A percentile compares a stretch with the other conserved stretches of the same genome.
phyloP scores from a whole-genome alignment of 2,797 vertebrate genomes.

The Limosa lapponica region DNA sequence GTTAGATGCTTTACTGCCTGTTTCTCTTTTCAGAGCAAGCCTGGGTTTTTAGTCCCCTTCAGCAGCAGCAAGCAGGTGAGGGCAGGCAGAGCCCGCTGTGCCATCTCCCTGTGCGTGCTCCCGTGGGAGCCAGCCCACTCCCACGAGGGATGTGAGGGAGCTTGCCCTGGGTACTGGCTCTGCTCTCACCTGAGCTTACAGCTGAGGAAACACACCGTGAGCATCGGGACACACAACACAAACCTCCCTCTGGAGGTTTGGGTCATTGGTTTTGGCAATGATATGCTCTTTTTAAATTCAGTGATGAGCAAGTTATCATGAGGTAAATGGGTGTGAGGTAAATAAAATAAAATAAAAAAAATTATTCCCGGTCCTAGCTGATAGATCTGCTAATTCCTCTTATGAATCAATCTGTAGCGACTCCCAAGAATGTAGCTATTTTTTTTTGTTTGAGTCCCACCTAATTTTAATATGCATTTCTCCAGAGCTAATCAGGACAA shows the following conservation, averaged over 20 bases:
- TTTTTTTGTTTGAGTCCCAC: background rate
- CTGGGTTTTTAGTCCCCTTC: background rate
- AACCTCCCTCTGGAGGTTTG: no score
- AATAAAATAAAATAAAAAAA: background rate
- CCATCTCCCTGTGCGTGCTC: background rate
- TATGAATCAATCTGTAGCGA: background rate
- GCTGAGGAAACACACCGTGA: fast-evolving
- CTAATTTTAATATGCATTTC: conserved; percentile 3
- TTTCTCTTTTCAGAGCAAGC: background rate
- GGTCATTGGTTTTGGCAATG: background rate
- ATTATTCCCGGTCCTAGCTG: background rate
- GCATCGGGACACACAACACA: fast-evolving
- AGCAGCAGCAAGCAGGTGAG: background rate
- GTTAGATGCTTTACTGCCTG: background rate
- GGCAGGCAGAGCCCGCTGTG: background rate
- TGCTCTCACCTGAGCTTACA: fast-evolving
- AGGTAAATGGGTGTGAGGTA: background rate
- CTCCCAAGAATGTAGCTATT: background rate
- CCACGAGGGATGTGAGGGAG: fast-evolving
- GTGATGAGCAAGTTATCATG: background rate
- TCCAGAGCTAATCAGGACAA: conserved; percentile 14
- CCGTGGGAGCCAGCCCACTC: background rate
- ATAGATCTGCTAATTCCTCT: background rate
- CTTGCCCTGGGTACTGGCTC: fast-evolving
- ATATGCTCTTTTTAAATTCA: background rate